These are phyloP conservation scores for Amblyopsis hoosieri DNA, from an alignment of 2,797 vertebrate genomes.

Conservation along the genomic window DNA sequence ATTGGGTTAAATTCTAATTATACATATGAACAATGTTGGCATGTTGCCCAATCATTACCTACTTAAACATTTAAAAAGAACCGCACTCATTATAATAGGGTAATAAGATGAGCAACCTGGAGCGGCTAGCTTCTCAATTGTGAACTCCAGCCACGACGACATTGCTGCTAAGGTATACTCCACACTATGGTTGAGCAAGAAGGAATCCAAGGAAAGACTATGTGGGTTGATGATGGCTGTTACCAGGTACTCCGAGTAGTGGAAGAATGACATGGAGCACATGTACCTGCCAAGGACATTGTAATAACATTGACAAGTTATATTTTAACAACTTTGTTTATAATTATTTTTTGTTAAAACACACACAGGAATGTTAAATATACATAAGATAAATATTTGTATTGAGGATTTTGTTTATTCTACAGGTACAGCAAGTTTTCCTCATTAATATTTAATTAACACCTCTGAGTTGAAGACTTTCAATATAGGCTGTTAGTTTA, in stretches of 20 bases:
- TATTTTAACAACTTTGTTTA: too few relatives aligned
- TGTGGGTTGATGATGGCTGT: slow-evolving; percentile 95
- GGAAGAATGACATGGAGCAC: slow-evolving; percentile 95
- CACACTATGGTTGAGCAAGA: slow-evolving; percentile 95
- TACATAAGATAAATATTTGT: too few relatives aligned
- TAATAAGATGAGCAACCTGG: slow-evolving; percentile 81
- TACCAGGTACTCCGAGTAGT: slow-evolving; percentile 96
- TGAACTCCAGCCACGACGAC: slow-evolving; percentile 97
- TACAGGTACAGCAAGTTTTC: too few relatives aligned
- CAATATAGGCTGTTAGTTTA: background rate
- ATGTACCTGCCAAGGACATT: slow-evolving; percentile 84
- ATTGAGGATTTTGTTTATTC: too few relatives aligned
- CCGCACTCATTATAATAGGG: background rate
- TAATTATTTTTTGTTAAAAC: too few relatives aligned
- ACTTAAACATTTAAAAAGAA: too few relatives aligned
- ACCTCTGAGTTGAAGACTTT: background rate
- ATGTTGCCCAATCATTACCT: too few relatives aligned
- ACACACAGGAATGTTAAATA: too few relatives aligned
- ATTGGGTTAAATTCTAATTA: too few relatives aligned
- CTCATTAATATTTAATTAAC: too few relatives aligned
- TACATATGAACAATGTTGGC: too few relatives aligned
- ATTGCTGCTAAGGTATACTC: slow-evolving; percentile 93
- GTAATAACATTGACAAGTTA: background rate
- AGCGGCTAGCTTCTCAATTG: slow-evolving; percentile 86
- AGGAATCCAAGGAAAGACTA: slow-evolving; percentile 94